These are phyloP conservation scores for Parnassius orleans DNA, from an alignment of 2,888 invertebrate genomes.

Conservation along the genomic window DNA sequence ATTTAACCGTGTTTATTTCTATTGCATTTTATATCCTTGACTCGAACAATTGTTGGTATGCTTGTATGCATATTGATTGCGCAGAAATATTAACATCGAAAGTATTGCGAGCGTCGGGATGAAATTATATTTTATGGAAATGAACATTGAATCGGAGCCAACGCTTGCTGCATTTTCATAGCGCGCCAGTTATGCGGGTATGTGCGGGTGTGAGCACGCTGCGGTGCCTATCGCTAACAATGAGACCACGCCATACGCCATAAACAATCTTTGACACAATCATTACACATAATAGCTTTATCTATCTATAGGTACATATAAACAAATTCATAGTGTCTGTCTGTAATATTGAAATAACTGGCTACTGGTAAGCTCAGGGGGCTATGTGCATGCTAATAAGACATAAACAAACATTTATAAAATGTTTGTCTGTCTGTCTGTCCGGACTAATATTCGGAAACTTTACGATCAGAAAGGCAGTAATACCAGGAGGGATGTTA, in stretches of 20 bases:
- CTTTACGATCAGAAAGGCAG: no score
- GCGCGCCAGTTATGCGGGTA: slow-evolving; percentile 69
- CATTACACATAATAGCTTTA: slow-evolving; percentile 58
- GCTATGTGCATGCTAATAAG: no score
- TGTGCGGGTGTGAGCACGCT: slow-evolving; percentile 52
- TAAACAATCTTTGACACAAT: slow-evolving; percentile 77
- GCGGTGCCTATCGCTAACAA: slow-evolving; percentile 68
- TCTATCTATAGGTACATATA: no score
- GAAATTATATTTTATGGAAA: slow-evolving; percentile 76
- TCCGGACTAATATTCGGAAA: no score
- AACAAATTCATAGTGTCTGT: no score
- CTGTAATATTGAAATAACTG: no score
- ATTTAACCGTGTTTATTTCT: slow-evolving; percentile 23
- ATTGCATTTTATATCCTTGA: slow-evolving; percentile 35
- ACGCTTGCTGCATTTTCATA: slow-evolving; percentile 62
- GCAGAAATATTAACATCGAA: slow-evolving; percentile 54
- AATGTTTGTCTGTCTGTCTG: no score
- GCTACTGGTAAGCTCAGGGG: no score
- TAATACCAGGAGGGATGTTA: no score
- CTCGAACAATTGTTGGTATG: slow-evolving; percentile 48
- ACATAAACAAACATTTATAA: no score
- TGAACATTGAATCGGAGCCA: slow-evolving; percentile 72
- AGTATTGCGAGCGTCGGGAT: slow-evolving; percentile 54
- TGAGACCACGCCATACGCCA: slow-evolving; percentile 74
- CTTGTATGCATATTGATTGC: slow-evolving; percentile 43